Percentiles rank a stretch among this genome's conserved stretches.
These are phyloP conservation scores for Bombus pyrosoma DNA, from an alignment of 1,140 invertebrate genomes.

Conservation along the genomic window DNA sequence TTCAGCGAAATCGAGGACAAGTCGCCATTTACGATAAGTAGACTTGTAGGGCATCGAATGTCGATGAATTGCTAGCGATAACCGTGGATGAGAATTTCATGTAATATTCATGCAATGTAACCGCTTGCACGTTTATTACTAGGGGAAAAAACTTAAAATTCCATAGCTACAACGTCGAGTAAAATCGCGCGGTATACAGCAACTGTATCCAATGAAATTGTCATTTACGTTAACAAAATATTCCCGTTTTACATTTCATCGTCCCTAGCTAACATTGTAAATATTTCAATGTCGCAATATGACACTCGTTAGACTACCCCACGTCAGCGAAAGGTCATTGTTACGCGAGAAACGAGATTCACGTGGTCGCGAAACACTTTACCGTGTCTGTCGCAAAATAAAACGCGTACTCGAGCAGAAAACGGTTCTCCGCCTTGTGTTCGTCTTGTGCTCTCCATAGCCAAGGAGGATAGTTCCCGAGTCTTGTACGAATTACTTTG, in stretches of 20 bases:
- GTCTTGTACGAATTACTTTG: not conserved
- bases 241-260: not conserved
- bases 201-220: not conserved
- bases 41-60: not conserved
- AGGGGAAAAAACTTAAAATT: not conserved
- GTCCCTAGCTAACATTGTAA: too few relatives aligned
- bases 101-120: slow-evolving; percentile 4
- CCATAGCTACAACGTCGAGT: too few relatives aligned
- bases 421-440: not conserved
- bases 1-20: too few relatives aligned
- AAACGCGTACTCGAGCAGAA: not conserved
- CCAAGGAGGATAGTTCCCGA: not conserved
- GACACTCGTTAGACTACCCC: too few relatives aligned
- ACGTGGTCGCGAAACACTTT: not conserved
- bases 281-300: too few relatives aligned
- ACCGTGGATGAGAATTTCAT: not conserved
- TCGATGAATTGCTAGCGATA: not conserved
- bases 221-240: not conserved
- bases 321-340: too few relatives aligned
- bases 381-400: not conserved
- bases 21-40: not conserved
- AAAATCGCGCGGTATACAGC: not conserved
- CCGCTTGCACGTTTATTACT: too few relatives aligned
- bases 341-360: not conserved
- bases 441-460: not conserved